phyloP scores from a whole-genome alignment of 2,797 vertebrate species.

The Gymnopithys bicolor region DNA sequence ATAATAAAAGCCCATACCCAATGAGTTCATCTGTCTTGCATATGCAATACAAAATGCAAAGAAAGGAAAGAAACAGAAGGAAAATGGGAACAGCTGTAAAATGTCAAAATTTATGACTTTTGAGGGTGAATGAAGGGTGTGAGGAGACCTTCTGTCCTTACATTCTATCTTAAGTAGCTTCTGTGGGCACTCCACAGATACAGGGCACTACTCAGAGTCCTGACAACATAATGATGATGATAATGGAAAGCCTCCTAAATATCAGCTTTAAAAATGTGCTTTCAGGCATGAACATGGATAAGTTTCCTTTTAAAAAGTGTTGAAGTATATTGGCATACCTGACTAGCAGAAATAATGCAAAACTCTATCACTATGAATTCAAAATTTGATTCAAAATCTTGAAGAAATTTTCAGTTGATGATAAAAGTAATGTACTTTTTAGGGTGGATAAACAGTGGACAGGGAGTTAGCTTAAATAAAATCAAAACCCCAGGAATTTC shows the following conservation, averaged over 20 bases:
- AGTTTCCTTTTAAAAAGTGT: not conserved
- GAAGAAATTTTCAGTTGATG: not conserved
- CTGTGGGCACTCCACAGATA: not conserved
- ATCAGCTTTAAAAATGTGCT: not conserved
- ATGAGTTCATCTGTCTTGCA: not conserved
- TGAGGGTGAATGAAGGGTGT: not conserved
- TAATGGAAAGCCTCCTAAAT: not conserved
- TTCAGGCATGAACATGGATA: not conserved
- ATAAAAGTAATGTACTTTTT: not conserved
- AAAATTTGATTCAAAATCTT: not conserved
- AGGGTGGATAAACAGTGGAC: not conserved
- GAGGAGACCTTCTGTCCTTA: not conserved
- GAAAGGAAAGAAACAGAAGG: not conserved
- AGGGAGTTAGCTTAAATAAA: not conserved
- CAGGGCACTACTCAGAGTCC: not conserved
- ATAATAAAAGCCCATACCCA: not conserved
- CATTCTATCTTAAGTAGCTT: not conserved
- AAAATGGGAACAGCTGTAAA: not conserved
- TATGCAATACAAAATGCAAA: not conserved
- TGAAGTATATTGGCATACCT: not conserved
- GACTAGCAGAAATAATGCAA: not conserved
- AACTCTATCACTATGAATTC: not conserved
- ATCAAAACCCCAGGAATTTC: not conserved
- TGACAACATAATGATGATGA: not conserved
- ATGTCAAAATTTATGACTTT: not conserved